phyloP scores from a whole-genome alignment of 1,140 invertebrate genomes.

The Drosophila busckii region DNA sequence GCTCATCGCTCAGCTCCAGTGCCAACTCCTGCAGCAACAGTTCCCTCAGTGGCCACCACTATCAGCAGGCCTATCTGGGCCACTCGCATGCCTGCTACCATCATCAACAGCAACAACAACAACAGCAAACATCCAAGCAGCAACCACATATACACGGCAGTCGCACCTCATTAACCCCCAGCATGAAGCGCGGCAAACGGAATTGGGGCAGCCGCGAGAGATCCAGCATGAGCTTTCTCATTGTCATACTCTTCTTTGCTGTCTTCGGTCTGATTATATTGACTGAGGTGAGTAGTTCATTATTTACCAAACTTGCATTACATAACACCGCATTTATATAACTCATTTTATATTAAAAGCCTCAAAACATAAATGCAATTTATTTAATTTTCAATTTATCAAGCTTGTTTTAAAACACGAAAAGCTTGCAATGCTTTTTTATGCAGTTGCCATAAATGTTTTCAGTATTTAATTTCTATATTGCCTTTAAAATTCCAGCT shows the following conservation, averaged over 20 bases:
- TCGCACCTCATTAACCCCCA: slow-evolving; percentile 56
- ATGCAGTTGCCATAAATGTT: too few species aligned
- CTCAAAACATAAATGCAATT: too few species aligned
- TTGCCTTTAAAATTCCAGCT: too few species aligned
- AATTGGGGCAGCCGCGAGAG: slow-evolving; percentile 84
- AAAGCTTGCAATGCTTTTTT: too few species aligned
- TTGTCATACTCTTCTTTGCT: slow-evolving; percentile 93
- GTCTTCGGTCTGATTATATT: slow-evolving; percentile 91
- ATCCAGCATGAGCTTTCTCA: slow-evolving; percentile 91
- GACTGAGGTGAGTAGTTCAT: slow-evolving; percentile 85
- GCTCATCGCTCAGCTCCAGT: slow-evolving; percentile 8
- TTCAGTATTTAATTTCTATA: too few species aligned
- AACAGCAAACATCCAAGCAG: slow-evolving; percentile 40
- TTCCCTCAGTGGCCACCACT: slow-evolving; percentile 40
- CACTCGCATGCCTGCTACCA: slow-evolving; percentile 58
- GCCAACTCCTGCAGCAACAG: slow-evolving; percentile 22
- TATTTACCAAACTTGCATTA: too few species aligned
- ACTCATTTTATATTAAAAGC: too few species aligned
- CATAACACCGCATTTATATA: too few species aligned
- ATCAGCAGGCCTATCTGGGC: slow-evolving; percentile 50
- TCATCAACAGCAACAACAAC: slow-evolving; percentile 50
- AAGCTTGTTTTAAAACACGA: too few species aligned
- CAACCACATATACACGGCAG: slow-evolving; percentile 38
- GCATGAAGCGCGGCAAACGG: slow-evolving; percentile 68
- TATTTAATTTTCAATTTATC: too few species aligned